phyloP scores from a whole-genome alignment of 2,888 invertebrate species.

The Ormyrus nitidulus region DNA sequence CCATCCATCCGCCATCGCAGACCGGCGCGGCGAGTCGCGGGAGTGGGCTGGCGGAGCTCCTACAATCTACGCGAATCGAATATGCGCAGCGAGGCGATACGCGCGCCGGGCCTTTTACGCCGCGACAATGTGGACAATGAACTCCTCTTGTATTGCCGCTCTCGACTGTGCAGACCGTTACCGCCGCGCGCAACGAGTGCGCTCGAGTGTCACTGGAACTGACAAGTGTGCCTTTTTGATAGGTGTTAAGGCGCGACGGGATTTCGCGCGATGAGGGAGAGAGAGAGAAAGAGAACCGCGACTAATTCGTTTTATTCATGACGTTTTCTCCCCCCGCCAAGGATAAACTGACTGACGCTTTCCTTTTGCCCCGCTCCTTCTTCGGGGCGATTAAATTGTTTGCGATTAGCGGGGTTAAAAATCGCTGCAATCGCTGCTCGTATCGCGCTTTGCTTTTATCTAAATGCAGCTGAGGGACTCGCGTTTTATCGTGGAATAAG shows the following conservation, averaged over 20 bases:
- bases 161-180: background rate
- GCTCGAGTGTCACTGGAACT: conserved; percentile 42
- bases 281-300: conserved; percentile 17
- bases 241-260: conserved; percentile 45
- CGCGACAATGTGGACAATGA: conserved; percentile 50
- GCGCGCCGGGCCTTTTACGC: conserved; percentile 45
- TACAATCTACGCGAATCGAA: conserved; percentile 32
- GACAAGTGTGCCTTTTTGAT: conserved; percentile 49
- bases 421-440: conserved; percentile 17
- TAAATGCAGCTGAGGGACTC: too few species aligned
- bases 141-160: conserved; percentile 29
- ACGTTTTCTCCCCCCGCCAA: conserved; percentile 1
- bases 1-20: background rate
- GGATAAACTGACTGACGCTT: conserved; percentile 9
- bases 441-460: conserved; percentile 22
- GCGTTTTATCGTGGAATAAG: too few species aligned
- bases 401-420: conserved; percentile 28
- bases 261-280: conserved; percentile 21
- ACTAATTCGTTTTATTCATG: conserved; percentile 49
- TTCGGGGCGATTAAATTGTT: conserved; percentile 27
- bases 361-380: background rate
- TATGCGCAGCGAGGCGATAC: conserved; percentile 10
- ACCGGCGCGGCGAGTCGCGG: background rate
- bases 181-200: background rate
- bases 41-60: background rate